phyloP scores from a whole-genome alignment of 2,888 invertebrate genomes.

The Gryllus longicercus region DNA sequence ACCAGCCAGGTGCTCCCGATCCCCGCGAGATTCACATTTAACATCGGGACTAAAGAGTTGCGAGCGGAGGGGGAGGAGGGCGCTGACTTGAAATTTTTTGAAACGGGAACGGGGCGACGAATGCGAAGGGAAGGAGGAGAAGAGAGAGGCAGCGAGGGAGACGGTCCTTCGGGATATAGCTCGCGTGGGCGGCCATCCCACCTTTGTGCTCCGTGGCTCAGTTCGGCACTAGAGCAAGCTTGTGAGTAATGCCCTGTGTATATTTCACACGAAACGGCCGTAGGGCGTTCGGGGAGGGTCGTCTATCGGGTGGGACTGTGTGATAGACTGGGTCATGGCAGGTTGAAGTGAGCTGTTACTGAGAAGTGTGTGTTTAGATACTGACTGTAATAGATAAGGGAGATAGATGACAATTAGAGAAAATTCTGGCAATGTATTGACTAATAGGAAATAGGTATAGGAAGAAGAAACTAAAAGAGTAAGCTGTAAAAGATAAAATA shows the following conservation, averaged over 20 bases:
- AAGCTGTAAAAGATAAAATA: no score
- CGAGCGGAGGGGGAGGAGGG: background rate
- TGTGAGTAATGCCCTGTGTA: background rate
- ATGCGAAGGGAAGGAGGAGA: background rate
- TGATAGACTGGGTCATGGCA: no score
- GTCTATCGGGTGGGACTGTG: no score
- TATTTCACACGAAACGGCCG: background rate
- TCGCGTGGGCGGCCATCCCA: background rate
- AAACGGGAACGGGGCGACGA: background rate
- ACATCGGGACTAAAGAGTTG: background rate
- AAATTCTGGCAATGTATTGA: no score
- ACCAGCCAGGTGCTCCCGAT: background rate
- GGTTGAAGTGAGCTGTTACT: no score
- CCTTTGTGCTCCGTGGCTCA: background rate
- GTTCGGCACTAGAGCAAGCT: background rate
- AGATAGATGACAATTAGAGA: no score
- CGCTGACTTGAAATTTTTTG: background rate
- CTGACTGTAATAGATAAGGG: no score
- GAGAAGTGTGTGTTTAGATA: no score
- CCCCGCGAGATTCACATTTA: conserved; percentile 6
- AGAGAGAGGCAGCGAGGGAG: background rate
- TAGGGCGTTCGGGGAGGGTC: background rate
- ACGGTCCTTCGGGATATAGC: background rate
- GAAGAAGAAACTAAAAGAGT: no score
- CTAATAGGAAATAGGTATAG: no score